phyloP scores from a whole-genome alignment of 2,797 vertebrate genomes.

The Cottoperca gobio region DNA sequence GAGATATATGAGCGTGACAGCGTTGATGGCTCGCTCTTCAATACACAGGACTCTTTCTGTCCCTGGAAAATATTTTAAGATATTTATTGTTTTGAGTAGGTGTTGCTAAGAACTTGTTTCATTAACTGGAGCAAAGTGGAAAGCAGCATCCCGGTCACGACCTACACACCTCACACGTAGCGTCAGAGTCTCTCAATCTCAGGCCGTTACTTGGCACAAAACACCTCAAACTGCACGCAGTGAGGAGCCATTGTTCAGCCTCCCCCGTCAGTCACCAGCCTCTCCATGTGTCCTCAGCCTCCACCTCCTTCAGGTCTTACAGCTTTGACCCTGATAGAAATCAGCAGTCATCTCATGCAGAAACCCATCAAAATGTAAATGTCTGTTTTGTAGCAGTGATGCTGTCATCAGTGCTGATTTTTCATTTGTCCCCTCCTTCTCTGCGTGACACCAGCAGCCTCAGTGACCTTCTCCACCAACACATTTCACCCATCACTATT shows the following conservation, averaged over 20 bases:
- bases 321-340: conserved; percentile 67
- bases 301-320: conserved; percentile 29
- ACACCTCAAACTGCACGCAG: not conserved
- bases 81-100: not conserved
- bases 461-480: conserved; percentile 4
- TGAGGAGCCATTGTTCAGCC: conserved; percentile 10
- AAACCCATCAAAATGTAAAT: conserved; percentile 75
- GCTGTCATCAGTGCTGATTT: conserved; percentile 4
- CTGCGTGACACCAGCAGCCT: conserved; percentile 2
- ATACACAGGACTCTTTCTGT: not conserved
- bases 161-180: conserved; percentile 4
- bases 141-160: conserved; percentile 10
- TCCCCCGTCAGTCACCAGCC: conserved; percentile 12
- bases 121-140: conserved; percentile 13
- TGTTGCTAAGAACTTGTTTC: not conserved
- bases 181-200: conserved; percentile 16
- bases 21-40: not conserved
- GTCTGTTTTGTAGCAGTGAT: conserved; percentile 31
- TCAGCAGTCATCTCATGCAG: conserved; percentile 52
- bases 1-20: not conserved
- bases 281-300: conserved; percentile 6
- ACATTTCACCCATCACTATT: conserved; percentile 10
- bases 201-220: conserved; percentile 1
- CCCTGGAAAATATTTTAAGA: no score
- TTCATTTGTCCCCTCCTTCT: conserved; percentile 5